Conservation (phyloP, 1,140 invertebrate species). For the Chironomus tepperi region DNA sequence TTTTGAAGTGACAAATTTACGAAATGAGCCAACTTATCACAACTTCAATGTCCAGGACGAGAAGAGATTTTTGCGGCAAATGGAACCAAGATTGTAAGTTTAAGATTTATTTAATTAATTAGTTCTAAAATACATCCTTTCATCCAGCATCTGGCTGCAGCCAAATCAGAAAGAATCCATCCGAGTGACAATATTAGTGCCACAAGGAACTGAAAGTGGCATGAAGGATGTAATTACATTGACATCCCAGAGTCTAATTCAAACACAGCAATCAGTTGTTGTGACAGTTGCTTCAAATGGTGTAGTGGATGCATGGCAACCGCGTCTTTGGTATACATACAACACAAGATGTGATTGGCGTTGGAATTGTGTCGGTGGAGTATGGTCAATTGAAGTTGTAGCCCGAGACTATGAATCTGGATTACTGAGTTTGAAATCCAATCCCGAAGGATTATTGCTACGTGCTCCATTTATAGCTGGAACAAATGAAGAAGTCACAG, state of each 20-base stretch:
- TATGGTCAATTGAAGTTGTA: slow-evolving; percentile 52
- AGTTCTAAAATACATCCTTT: slow-evolving; percentile 15
- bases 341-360: slow-evolving; percentile 39
- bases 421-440: slow-evolving; percentile 47
- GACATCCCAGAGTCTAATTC: slow-evolving; percentile 39
- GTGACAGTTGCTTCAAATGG: slow-evolving; percentile 31
- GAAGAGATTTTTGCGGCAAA: slow-evolving; percentile 42
- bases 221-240: slow-evolving; percentile 49
- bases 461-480: slow-evolving; percentile 47
- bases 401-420: slow-evolving; percentile 50
- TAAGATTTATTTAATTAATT: background rate
- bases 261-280: slow-evolving; percentile 31
- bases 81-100: slow-evolving; percentile 36
- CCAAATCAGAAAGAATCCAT: slow-evolving; percentile 46
- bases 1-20: slow-evolving; percentile 49
- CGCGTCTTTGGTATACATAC: slow-evolving; percentile 41
- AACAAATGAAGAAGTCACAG: slow-evolving; percentile 44
- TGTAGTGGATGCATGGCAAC: slow-evolving; percentile 36
- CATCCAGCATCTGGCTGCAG: slow-evolving; percentile 41
- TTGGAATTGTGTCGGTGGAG: slow-evolving; percentile 44
- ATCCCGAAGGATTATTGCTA: slow-evolving; percentile 41
- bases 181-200: slow-evolving; percentile 44
- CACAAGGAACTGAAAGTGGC: slow-evolving; percentile 39
- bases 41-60: slow-evolving; percentile 46
- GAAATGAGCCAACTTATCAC: slow-evolving; percentile 42